phyloP scores from a whole-genome alignment of 2,888 invertebrate genomes.

The Willowsia nigromaculata region DNA sequence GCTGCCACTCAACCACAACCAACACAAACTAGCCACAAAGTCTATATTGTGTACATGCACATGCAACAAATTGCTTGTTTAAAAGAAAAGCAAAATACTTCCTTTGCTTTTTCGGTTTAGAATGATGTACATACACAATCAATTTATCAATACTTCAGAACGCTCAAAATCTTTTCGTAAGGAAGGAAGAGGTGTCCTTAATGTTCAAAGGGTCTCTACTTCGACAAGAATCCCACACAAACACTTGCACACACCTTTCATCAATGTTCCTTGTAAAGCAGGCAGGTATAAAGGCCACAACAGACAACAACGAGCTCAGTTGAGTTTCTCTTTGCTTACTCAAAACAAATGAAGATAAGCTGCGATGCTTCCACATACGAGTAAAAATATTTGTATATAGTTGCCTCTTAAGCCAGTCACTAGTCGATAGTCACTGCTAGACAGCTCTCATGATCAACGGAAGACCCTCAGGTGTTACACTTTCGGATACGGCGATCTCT shows the following conservation, averaged over 20 bases:
- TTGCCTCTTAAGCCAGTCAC: neutral
- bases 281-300: neutral
- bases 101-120: neutral
- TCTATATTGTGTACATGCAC: neutral
- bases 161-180: neutral
- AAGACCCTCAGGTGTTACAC: slow-evolving; percentile 71
- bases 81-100: neutral
- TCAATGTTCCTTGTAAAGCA: neutral
- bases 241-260: slow-evolving; percentile 2
- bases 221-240: neutral
- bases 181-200: neutral
- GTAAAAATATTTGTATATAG: neutral
- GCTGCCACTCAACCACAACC: too few species aligned
- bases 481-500: slow-evolving; percentile 35
- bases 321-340: neutral
- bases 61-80: neutral
- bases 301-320: neutral
- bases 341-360: neutral
- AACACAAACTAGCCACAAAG: too few species aligned
- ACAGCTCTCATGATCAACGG: slow-evolving; percentile 38
- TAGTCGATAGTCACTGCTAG: neutral
- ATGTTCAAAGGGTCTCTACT: neutral
- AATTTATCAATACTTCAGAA: neutral
- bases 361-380: neutral
- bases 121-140: neutral